Conservation (phyloP, 2,113 vertebrate species). For the Cyanoliseus patagonus region DNA sequence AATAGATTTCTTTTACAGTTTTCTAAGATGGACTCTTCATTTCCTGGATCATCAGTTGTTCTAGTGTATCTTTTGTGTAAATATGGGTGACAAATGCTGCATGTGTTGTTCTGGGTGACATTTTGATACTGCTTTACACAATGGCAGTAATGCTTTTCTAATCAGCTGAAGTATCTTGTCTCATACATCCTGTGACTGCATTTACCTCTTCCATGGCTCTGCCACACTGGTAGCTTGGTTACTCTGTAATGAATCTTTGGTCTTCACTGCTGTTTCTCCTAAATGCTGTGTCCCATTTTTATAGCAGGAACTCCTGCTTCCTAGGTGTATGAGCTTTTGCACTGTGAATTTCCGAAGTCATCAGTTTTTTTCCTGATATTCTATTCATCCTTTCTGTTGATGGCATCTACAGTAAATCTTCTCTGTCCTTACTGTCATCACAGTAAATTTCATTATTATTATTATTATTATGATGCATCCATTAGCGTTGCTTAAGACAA, state of each 20-base stretch:
- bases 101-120: not conserved
- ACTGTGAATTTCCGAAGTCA: not conserved
- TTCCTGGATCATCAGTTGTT: not conserved
- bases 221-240: not conserved
- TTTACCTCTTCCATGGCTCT: not conserved
- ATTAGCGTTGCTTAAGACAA: not conserved
- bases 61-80: not conserved
- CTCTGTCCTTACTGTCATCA: not conserved
- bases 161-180: not conserved
- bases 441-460: not conserved
- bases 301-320: not conserved
- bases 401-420: not conserved
- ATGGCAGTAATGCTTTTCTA: not conserved
- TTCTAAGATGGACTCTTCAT: not conserved
- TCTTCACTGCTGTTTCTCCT: not conserved
- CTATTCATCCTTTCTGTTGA: not conserved
- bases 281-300: not conserved
- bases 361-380: not conserved
- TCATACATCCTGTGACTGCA: not conserved
- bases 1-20: not conserved
- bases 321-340: not conserved
- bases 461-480: not conserved
- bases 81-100: not conserved
- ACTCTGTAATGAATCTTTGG: not conserved
- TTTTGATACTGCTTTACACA: not conserved